These are phyloP conservation scores for Clostera curtula DNA, from an alignment of 2,888 invertebrate species.

Conservation along the genomic window DNA sequence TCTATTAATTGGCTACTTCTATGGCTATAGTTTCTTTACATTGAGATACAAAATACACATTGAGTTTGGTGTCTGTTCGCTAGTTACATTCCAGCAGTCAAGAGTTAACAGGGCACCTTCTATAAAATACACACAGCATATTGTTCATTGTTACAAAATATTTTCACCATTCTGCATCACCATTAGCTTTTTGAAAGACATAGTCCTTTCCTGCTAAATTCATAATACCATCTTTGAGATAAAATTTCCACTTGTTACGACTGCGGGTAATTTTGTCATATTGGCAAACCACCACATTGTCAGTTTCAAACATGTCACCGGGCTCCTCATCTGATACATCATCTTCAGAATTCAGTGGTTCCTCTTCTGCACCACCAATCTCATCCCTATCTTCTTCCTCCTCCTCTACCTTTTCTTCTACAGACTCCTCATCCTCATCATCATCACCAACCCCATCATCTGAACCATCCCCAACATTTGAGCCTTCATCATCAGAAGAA, in stretches of 20 bases:
- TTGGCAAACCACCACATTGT: constrained; percentile 99
- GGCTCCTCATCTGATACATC: constrained; percentile 98
- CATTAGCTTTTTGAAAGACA: constrained; percentile 98
- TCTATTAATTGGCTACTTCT: no score
- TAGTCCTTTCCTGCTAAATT: constrained; percentile 98
- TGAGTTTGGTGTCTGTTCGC: constrained; percentile 24
- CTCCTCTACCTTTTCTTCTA: constrained; percentile 77
- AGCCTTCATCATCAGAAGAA: constrained; percentile 85
- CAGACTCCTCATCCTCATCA: constrained; percentile 87
- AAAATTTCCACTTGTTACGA: constrained; percentile 99
- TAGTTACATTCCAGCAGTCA: constrained; percentile 38
- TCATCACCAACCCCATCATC: constrained; percentile 83
- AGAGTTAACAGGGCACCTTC: constrained; percentile 44
- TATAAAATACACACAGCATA: constrained; percentile 50
- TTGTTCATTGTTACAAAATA: constrained; percentile 28
- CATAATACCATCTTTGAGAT: constrained; percentile 99
- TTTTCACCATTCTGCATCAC: constrained; percentile 98
- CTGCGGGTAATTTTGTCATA: constrained; percentile 99
- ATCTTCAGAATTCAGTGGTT: constrained; percentile 96
- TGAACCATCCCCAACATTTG: constrained; percentile 68
- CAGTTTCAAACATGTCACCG: constrained; percentile 96
- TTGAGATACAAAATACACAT: no score
- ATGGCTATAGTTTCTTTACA: no score
- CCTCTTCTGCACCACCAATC: constrained; percentile 80
- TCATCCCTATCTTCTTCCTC: constrained; percentile 83